Evolutionary conservation across 2,888 invertebrate genomes (phyloP).

Genomic region (Noctua fimbriata): DNA sequence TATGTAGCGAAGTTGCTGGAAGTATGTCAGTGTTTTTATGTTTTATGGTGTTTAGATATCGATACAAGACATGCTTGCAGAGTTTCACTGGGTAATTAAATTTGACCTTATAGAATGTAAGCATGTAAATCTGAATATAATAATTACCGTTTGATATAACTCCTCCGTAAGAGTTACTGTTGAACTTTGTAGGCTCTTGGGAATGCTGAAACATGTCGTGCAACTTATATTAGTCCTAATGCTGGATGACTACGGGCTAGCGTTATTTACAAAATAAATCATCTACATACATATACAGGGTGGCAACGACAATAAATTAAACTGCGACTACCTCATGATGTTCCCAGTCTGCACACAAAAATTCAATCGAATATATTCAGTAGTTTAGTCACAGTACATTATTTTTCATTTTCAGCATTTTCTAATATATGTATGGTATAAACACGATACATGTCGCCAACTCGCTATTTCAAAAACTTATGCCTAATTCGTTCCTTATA

Average conservation of each 20-base stretch:
- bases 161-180: conserved; percentile 82
- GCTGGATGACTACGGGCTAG: conserved; percentile 21
- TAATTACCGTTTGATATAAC: conserved; percentile 85
- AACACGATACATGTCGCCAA: too few relatives aligned
- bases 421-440: too few relatives aligned
- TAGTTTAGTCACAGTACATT: too few relatives aligned
- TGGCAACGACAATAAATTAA: background rate
- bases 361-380: background rate
- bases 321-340: too few relatives aligned
- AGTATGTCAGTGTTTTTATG: background rate
- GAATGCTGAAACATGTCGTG: conserved; percentile 82
- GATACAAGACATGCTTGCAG: background rate
- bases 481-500: too few relatives aligned
- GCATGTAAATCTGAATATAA: conserved; percentile 42
- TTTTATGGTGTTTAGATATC: background rate
- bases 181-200: conserved; percentile 84
- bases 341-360: too few relatives aligned
- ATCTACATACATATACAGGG: background rate
- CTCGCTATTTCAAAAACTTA: too few relatives aligned
- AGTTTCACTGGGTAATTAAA: background rate
- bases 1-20: background rate
- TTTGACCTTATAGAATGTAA: background rate
- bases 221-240: conserved; percentile 43
- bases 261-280: conserved; percentile 24
- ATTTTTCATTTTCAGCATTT: background rate